Conservation (phyloP, 2,888 invertebrate genomes). For the Muschampia staudingeri region DNA sequence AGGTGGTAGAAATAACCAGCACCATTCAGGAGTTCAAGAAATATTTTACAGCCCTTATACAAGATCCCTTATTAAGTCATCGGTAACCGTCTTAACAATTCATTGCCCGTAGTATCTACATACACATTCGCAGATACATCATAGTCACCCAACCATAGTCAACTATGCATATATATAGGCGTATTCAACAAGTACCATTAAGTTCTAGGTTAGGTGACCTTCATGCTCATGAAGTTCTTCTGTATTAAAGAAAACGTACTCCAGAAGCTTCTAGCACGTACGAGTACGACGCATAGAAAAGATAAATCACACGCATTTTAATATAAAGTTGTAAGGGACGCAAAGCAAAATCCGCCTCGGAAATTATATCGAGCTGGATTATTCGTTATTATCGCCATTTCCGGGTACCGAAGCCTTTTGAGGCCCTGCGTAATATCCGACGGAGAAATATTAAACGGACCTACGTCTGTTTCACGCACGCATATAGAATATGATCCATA, state of each 20-base stretch:
- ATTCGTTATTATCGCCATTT: slow-evolving; percentile 71
- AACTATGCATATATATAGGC: no score
- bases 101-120: no score
- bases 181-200: no score
- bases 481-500: background rate
- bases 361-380: slow-evolving; percentile 74
- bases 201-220: no score
- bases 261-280: background rate
- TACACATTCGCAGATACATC: no score
- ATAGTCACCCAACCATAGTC: no score
- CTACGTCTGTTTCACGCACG: background rate
- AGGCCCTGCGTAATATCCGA: slow-evolving; percentile 32
- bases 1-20: no score
- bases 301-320: slow-evolving; percentile 34
- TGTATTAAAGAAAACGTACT: background rate
- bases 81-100: no score
- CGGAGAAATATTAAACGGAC: background rate
- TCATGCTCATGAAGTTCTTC: no score
- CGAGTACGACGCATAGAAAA: background rate
- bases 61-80: no score
- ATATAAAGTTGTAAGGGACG: slow-evolving; percentile 19
- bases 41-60: no score
- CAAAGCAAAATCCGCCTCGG: slow-evolving; percentile 67
- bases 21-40: no score
- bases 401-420: slow-evolving; percentile 59